Evolutionary conservation across 2,797 vertebrate genomes (phyloP).

Genomic region (Phoeniculus purpureus): DNA sequence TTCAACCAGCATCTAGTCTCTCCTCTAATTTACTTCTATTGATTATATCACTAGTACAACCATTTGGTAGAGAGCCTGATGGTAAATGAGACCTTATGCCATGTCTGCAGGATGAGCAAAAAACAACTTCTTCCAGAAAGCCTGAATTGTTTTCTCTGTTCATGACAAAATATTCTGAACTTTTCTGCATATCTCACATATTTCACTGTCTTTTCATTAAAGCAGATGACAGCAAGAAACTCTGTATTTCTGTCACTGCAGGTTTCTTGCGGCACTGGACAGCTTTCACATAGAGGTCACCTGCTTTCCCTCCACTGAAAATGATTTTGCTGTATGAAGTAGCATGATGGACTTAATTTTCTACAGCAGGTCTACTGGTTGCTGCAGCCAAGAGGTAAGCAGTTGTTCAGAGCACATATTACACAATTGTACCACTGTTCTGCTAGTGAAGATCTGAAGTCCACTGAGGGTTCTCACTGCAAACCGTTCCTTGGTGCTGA

Average conservation of each 20-base stretch:
- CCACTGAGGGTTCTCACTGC: neutral
- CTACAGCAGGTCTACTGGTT: neutral
- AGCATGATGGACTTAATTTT: fast-evolving
- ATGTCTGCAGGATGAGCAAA: neutral
- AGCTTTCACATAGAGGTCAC: neutral
- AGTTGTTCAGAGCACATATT: neutral
- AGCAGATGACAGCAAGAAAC: neutral
- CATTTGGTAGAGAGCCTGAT: neutral
- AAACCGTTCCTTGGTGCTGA: neutral
- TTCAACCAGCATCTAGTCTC: neutral
- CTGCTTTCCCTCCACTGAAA: neutral
- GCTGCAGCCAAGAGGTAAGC: neutral
- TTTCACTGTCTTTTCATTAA: neutral
- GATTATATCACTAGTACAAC: neutral
- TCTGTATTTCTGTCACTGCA: neutral
- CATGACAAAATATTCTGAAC: neutral
- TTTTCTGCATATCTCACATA: fast-evolving
- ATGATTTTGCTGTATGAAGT: neutral
- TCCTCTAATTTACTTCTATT: neutral
- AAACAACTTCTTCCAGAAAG: neutral
- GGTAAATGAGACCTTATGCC: neutral
- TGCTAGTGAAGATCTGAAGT: neutral
- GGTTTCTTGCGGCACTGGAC: neutral
- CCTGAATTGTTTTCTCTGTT: neutral
- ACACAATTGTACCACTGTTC: neutral